These are phyloP conservation scores for Monodelphis domestica DNA, from an alignment of 2,797 vertebrate species.

Conservation along the genomic window DNA sequence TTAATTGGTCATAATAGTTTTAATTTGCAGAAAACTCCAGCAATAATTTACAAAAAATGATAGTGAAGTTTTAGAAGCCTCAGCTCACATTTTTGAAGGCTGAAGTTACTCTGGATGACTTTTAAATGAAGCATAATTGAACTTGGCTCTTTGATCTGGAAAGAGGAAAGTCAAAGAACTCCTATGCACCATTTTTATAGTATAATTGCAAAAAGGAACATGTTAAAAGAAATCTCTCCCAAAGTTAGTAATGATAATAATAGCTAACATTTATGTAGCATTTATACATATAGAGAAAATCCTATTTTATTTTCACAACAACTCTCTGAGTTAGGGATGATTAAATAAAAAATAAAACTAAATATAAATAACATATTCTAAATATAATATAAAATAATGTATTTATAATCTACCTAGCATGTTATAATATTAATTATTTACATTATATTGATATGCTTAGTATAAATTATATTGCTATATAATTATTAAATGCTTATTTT, in stretches of 20 bases:
- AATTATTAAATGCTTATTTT: neutral
- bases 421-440: neutral
- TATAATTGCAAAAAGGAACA: constrained; percentile 54
- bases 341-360: neutral
- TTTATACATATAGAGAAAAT: neutral
- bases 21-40: neutral
- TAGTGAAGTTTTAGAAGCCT: constrained; percentile 20
- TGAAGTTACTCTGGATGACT: constrained; percentile 20
- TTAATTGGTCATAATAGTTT: neutral
- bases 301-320: neutral
- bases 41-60: constrained; percentile 43
- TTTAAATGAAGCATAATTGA: constrained; percentile 10
- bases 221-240: constrained; percentile 20
- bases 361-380: neutral
- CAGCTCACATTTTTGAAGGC: constrained; percentile 10
- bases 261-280: neutral
- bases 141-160: constrained; percentile 15
- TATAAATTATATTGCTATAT: neutral
- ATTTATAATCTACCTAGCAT: no score
- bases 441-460: neutral
- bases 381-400: neutral
- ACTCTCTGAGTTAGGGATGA: neutral
- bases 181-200: neutral
- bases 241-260: neutral
- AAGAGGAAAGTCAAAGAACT: constrained; percentile 20